phyloP scores from a whole-genome alignment of 2,797 vertebrate genomes.

The Premnoplex brunnescens region DNA sequence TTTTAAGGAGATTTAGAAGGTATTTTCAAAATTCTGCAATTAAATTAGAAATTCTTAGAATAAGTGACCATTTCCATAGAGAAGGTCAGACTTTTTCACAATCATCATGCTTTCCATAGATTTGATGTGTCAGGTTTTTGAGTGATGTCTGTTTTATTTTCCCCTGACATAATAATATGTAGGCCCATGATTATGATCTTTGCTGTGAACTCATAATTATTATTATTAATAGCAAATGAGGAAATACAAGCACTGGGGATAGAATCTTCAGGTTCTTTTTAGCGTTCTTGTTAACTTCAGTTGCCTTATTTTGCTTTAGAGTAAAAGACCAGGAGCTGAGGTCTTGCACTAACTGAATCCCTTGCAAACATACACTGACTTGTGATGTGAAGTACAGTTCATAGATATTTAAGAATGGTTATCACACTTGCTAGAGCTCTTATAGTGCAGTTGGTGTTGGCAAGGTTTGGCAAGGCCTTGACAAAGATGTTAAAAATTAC shows the following conservation, averaged over 20 bases:
- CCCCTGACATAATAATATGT: neutral
- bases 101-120: rapidly evolving
- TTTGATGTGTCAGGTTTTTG: neutral
- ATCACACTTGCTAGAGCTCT: neutral
- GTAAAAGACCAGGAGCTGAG: neutral
- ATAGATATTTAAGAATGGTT: neutral
- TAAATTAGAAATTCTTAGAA: neutral
- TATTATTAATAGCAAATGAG: neutral
- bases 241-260: neutral
- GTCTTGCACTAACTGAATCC: neutral
- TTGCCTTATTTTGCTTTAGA: neutral
- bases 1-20: neutral
- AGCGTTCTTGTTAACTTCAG: neutral
- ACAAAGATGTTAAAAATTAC: neutral
- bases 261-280: neutral
- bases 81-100: neutral
- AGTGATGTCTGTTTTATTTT: neutral
- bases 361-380: neutral
- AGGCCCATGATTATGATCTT: neutral
- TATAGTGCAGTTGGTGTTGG: neutral
- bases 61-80: neutral
- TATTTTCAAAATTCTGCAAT: neutral
- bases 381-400: neutral
- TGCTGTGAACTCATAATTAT: neutral
- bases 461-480: neutral